These are phyloP conservation scores for Crotalus helleri DNA, from an alignment of 2,113 vertebrate species.

Conservation along the genomic window DNA sequence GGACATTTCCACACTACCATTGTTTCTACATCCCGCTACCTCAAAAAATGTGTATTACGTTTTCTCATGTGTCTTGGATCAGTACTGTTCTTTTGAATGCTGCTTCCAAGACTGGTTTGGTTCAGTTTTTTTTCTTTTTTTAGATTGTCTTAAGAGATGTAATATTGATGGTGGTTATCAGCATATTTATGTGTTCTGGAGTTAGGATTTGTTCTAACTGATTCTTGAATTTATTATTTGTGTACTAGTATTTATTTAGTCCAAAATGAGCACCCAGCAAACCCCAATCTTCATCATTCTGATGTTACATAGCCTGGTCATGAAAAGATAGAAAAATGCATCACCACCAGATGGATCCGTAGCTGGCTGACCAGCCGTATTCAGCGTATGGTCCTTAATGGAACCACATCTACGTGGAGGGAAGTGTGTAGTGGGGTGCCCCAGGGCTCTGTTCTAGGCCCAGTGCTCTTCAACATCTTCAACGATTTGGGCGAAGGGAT, in stretches of 20 bases:
- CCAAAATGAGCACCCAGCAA: not conserved
- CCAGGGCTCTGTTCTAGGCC: too few relatives aligned
- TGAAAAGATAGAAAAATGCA: not conserved
- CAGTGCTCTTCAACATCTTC: too few relatives aligned
- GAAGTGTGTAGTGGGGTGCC: too few relatives aligned
- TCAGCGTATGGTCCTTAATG: too few relatives aligned
- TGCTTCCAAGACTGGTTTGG: not conserved
- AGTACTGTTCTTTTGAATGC: not conserved
- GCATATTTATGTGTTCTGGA: not conserved
- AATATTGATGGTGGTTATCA: not conserved
- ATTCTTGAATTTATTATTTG: not conserved
- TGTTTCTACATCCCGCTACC: not conserved
- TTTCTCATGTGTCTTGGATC: not conserved
- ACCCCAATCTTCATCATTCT: not conserved
- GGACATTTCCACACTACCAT: not conserved
- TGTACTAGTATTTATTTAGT: not conserved
- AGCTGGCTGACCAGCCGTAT: too few relatives aligned
- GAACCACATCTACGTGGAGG: too few relatives aligned
- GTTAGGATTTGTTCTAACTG: not conserved
- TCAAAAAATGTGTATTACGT: not conserved
- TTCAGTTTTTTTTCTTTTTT: not conserved
- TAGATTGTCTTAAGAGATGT: not conserved
- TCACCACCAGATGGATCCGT: too few relatives aligned
- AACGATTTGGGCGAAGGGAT: too few relatives aligned
- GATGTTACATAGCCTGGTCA: not conserved